phyloP scores from a whole-genome alignment of 2,888 invertebrate genomes.

The Taenaris catops region DNA sequence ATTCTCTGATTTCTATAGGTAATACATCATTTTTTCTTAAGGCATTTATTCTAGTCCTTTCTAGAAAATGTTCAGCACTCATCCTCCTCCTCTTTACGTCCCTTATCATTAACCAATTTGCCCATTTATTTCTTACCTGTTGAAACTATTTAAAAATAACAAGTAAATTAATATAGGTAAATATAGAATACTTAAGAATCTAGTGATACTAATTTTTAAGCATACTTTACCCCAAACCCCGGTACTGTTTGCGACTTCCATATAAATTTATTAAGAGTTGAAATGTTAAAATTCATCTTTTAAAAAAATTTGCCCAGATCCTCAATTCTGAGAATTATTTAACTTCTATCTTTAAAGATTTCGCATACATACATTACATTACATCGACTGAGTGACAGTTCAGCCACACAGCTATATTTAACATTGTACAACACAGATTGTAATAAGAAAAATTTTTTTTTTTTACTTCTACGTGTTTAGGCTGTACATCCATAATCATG shows the following conservation, averaged over 20 bases:
- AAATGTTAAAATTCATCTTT: constrained; percentile 54
- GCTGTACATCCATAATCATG: no score
- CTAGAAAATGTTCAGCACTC: constrained; percentile 86
- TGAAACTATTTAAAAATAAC: constrained; percentile 71
- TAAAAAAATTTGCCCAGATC: no score
- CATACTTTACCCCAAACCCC: constrained; percentile 49
- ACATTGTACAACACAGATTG: no score
- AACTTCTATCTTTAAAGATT: no score
- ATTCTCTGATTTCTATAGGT: constrained; percentile 88
- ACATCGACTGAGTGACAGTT: no score
- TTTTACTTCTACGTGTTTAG: no score
- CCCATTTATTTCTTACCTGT: constrained; percentile 88
- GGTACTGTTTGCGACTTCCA: constrained; percentile 58
- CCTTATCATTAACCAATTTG: constrained; percentile 90
- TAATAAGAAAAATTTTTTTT: no score
- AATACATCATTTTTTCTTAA: constrained; percentile 92
- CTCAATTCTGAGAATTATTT: no score
- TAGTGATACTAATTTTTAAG: background rate
- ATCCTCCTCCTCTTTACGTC: constrained; percentile 91
- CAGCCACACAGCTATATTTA: no score
- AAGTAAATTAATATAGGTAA: no score
- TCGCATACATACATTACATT: no score
- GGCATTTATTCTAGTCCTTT: constrained; percentile 89
- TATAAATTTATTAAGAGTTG: constrained; percentile 47
- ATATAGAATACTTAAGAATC: background rate